Base-by-base conservation (phyloP, 2,113 vertebrate genomes). In the Pangasianodon gigas region DNA sequence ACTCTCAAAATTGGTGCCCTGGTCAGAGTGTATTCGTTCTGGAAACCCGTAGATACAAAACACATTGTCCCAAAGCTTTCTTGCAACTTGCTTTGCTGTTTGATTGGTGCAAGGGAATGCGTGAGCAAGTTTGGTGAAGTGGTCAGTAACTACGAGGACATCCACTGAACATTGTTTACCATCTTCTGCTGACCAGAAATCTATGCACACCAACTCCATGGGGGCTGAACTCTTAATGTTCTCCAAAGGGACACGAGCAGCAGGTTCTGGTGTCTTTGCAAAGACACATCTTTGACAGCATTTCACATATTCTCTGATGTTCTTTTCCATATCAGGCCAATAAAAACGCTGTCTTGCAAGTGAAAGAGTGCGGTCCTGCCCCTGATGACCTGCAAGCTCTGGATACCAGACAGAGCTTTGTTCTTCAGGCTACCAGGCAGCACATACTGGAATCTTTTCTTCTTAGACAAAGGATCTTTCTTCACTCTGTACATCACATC, bases 401-500 rank as follows among this genome's bases (percentile, higher is more conserved):
- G 65, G 2, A 86, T 32, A 14, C 85, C 65, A n/a, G 3, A 26
- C 5, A 87, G 1, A 10, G 51, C 48, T 3, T 16, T 41, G 46
- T 52, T 29, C 18, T 41, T 87, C 0, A 75, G 51, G 44, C 85
- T 56, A 4, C 3, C 0, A 29, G 85, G 85, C 21, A 87, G 9
- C 8, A 87, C 9, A 29, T 26, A 41, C 5, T 80, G 18, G 6
- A 54, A 77, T 9, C 51, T 41, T 16, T 77, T 54, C 1, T 18
- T 26, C 5, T 58, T 86, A 0, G 83, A 60, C 46, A 89, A 2
- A 0, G 83, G 84, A 32, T 90, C 83, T 67, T n/a, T 86, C 0
- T 29, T 46, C 16, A 86, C 65, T 9, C 87, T 52, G 2, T 89
- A 89, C 11, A 90, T 9, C 11, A 89, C 48, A 10, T 51, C 77